These are phyloP conservation scores for Rhabdophis nuchalis DNA, from an alignment of 2,797 vertebrate species.

Conservation along the genomic window DNA sequence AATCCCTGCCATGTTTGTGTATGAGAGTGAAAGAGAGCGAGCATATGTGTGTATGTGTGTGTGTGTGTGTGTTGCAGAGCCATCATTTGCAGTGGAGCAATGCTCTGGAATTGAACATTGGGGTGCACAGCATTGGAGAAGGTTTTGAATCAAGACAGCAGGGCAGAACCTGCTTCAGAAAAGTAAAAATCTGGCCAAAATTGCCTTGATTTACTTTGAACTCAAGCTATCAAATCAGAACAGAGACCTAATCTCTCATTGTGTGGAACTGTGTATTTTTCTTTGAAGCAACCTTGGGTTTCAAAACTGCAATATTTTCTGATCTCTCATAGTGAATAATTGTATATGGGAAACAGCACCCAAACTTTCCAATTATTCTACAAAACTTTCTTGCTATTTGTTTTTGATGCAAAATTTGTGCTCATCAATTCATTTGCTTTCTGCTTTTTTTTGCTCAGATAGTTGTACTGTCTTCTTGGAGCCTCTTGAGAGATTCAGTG, in stretches of 20 bases:
- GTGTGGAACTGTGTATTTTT: background rate
- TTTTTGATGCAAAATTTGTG: rapidly evolving
- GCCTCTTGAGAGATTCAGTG: constrained; percentile 86
- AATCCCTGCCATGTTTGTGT: background rate
- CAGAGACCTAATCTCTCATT: background rate
- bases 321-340: background rate
- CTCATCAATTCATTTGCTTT: constrained; percentile 28
- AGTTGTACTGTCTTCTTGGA: constrained; percentile 86
- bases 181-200: background rate
- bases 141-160: background rate
- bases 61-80: background rate
- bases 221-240: background rate
- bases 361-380: background rate
- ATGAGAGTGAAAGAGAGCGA: background rate
- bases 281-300: background rate
- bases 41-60: background rate
- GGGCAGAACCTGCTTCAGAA: background rate
- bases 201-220: background rate
- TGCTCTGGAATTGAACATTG: background rate
- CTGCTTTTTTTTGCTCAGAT: constrained; percentile 67
- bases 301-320: background rate
- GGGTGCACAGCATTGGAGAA: background rate
- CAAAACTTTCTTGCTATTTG: rapidly evolving
- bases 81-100: background rate
- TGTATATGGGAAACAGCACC: background rate